Conservation (phyloP, 2,888 invertebrate genomes). For the Baccha elongata region DNA sequence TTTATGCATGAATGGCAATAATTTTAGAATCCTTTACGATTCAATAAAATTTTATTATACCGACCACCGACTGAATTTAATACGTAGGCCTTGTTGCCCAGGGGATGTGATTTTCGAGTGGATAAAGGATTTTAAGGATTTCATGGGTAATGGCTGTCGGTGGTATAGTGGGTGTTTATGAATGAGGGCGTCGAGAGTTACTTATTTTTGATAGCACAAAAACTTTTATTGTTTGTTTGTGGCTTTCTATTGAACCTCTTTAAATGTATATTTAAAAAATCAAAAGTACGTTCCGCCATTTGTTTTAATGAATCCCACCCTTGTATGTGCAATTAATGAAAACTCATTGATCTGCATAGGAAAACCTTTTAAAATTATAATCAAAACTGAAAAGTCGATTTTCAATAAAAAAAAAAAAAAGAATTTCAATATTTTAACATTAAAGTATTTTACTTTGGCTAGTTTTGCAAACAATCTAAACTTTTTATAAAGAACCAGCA, state of each 20-base stretch:
- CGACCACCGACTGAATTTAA: constrained; percentile 70
- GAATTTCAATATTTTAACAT: constrained; percentile 45
- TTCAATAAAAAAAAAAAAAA: constrained; percentile 11
- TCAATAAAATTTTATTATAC: constrained; percentile 82
- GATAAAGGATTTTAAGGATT: constrained; percentile 60
- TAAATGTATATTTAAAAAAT: background rate
- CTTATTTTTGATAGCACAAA: constrained; percentile 54
- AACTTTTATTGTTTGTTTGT: constrained; percentile 59
- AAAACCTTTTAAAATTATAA: constrained; percentile 29
- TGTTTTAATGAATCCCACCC: too few species aligned
- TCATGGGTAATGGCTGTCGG: constrained; percentile 35
- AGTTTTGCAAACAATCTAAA: constrained; percentile 25
- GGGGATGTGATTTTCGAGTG: constrained; percentile 61
- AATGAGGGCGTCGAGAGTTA: background rate
- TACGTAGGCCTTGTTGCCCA: constrained; percentile 29
- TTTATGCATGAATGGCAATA: constrained; percentile 80
- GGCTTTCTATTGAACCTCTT: constrained; percentile 46
- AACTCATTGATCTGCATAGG: constrained; percentile 58
- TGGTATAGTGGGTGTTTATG: constrained; percentile 22
- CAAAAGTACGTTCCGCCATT: too few species aligned
- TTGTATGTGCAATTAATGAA: too few species aligned
- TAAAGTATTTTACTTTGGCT: constrained; percentile 45
- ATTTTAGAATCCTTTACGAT: constrained; percentile 81
- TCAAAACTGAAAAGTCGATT: background rate
- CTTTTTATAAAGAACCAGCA: background rate